These are phyloP conservation scores for Chelonus insularis DNA, from an alignment of 1,140 invertebrate genomes.

Conservation along the genomic window DNA sequence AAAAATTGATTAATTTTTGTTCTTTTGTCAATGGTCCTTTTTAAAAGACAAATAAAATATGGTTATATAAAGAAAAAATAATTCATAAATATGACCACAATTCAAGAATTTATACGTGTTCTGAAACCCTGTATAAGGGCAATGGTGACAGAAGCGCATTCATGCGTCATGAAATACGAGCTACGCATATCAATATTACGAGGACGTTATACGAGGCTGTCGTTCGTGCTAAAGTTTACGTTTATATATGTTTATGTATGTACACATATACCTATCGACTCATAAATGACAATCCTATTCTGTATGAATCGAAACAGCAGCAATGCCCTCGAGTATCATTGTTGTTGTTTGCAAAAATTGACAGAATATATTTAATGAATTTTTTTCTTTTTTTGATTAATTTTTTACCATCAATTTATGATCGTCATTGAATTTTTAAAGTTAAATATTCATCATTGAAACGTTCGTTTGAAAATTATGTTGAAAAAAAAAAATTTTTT, in stretches of 20 bases:
- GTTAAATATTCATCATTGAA: too few relatives aligned
- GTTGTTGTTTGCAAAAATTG: not conserved
- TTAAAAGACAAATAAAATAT: too few relatives aligned
- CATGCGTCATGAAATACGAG: conserved; percentile 12
- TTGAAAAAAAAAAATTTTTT: too few relatives aligned
- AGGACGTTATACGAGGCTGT: conserved; percentile 7
- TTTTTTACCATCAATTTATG: too few relatives aligned
- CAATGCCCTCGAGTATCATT: not conserved
- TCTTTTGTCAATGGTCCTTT: too few relatives aligned
- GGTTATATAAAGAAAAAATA: too few relatives aligned
- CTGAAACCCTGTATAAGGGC: not conserved
- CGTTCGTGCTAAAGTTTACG: conserved; percentile 5
- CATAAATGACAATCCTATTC: not conserved
- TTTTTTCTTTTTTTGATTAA: too few relatives aligned
- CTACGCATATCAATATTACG: conserved; percentile 13
- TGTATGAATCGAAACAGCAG: not conserved
- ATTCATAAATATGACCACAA: not conserved
- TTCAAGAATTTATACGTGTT: conserved; percentile 11
- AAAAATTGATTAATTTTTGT: too few relatives aligned
- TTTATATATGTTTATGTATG: not conserved
- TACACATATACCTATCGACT: not conserved
- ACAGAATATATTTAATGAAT: too few relatives aligned
- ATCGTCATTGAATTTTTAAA: too few relatives aligned
- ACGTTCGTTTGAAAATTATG: too few relatives aligned
- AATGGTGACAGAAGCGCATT: conserved; percentile 8